Evolutionary conservation across 1,140 invertebrate species (phyloP).

Genomic region (Trichogramma pretiosum): DNA sequence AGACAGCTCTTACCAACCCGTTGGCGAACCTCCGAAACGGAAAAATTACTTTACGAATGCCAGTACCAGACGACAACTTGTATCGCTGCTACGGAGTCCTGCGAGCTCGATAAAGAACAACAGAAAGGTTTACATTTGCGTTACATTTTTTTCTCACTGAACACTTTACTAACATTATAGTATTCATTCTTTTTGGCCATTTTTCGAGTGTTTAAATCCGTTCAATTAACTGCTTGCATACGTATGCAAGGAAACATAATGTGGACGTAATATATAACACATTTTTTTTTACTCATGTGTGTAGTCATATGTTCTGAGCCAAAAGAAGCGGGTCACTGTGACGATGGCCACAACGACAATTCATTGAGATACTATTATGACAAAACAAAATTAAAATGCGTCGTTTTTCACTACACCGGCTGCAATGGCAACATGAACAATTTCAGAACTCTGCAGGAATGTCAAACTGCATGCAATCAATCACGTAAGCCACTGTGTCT

Average conservation of each 20-base stretch:
- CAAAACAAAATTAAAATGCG: slow-evolving; percentile 52
- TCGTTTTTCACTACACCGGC: slow-evolving; percentile 65
- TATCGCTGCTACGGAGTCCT: slow-evolving; percentile 41
- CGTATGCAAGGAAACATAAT: too few relatives aligned
- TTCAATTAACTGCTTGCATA: too few relatives aligned
- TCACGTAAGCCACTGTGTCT: slow-evolving; percentile 35
- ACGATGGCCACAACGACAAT: slow-evolving; percentile 42
- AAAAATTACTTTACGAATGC: slow-evolving; percentile 35
- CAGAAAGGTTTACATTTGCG: slow-evolving; percentile 35
- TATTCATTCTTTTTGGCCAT: too few relatives aligned
- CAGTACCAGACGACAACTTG: slow-evolving; percentile 36
- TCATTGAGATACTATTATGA: slow-evolving; percentile 68
- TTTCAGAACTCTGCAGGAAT: slow-evolving; percentile 53
- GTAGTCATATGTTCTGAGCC: slow-evolving; percentile 52
- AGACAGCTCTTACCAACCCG: slow-evolving; percentile 30
- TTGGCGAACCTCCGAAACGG: slow-evolving; percentile 30
- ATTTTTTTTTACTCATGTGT: too few relatives aligned
- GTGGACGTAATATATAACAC: too few relatives aligned
- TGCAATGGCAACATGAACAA: slow-evolving; percentile 71
- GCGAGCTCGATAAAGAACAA: slow-evolving; percentile 46
- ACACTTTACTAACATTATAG: too few relatives aligned
- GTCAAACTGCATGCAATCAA: slow-evolving; percentile 46
- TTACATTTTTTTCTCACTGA: not conserved
- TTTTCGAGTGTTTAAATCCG: too few relatives aligned
- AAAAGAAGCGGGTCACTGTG: slow-evolving; percentile 54